Conservation (phyloP, 2,797 vertebrate species). For the Macrochelys suwanniensis region DNA sequence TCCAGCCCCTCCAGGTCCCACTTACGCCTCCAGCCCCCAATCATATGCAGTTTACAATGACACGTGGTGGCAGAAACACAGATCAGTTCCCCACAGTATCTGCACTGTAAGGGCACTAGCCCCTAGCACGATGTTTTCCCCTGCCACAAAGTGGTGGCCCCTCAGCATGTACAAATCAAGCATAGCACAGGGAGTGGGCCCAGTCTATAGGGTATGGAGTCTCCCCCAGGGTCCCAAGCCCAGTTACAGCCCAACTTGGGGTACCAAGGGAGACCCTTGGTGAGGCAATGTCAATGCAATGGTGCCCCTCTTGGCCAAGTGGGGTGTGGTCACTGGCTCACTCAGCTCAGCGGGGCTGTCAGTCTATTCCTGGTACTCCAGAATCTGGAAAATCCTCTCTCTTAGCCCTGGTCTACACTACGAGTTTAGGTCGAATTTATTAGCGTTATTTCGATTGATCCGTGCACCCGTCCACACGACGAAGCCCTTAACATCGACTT, state of each 20-base stretch:
- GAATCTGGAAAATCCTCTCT: not conserved
- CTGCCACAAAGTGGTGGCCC: not conserved
- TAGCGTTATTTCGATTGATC: no score
- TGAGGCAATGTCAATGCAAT: not conserved
- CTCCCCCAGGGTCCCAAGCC: not conserved
- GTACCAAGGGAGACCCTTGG: not conserved
- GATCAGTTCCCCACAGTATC: not conserved
- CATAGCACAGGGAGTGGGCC: no score
- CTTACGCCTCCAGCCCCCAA: not conserved
- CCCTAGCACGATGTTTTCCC: not conserved
- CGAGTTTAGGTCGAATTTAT: no score
- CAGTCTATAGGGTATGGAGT: no score
- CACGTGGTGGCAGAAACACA: not conserved
- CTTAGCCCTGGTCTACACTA: no score
- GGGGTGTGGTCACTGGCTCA: not conserved
- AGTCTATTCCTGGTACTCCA: not conserved
- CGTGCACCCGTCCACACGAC: no score
- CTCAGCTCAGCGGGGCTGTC: not conserved
- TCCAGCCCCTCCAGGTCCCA: not conserved
- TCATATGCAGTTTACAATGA: not conserved
- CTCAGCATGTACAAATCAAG: not conserved
- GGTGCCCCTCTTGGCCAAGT: not conserved
- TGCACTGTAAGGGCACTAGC: not conserved
- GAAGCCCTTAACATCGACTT: no score
- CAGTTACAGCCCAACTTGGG: not conserved